Base-by-base conservation (phyloP, 2,113 vertebrate genomes). In the Ceyx melanurus region DNA sequence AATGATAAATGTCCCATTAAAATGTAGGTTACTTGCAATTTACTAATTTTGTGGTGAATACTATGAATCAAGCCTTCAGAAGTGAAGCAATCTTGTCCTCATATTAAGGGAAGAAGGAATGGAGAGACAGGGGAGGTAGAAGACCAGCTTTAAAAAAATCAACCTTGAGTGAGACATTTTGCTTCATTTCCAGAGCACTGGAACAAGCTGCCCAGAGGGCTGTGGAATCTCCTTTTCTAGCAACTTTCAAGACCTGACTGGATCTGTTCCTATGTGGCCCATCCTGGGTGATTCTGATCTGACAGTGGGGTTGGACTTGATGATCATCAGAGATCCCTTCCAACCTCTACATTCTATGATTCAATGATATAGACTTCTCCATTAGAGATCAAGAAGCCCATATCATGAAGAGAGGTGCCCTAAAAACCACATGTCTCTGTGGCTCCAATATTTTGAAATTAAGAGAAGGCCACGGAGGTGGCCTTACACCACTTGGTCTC, bases 381-480 rank as follows among this genome's bases (percentile, higher is more conserved):
- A 28, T 42, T 54, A 33, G 18, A 87, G 20, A 61, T 5, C 18
- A 61, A 80, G 10, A n/a, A 37, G 37, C 6, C 8, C 43, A 4
- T n/a, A 25, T 60, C 5, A 1, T 61, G 42, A n/a, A 3, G 10
- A 19, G 8, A 10, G 3, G 18, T 62, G 46, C 6, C 45, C n/a
- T 51, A 23, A 57, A 50, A 73, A 57, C 5, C 4, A 26, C 0
- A 37, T 37, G 17, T 13, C 9, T 61, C n/a, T 40, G 15, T n/a
- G 20, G 10, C 10, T 28, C 15, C 33, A 19, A 11, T 1, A 14
- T 17, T 5, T 4, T 0, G 0, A 25, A 7, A 73, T 14, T 19
- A 31, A 3, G 22, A 28, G 26, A 53, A 50, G 43, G 19, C 31
- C 62, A 70, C 35, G 37, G 9, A 37, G 11, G 37, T 37, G 37